Conservation (phyloP, 1,140 invertebrate species). For the Xylocopa sonorina region DNA sequence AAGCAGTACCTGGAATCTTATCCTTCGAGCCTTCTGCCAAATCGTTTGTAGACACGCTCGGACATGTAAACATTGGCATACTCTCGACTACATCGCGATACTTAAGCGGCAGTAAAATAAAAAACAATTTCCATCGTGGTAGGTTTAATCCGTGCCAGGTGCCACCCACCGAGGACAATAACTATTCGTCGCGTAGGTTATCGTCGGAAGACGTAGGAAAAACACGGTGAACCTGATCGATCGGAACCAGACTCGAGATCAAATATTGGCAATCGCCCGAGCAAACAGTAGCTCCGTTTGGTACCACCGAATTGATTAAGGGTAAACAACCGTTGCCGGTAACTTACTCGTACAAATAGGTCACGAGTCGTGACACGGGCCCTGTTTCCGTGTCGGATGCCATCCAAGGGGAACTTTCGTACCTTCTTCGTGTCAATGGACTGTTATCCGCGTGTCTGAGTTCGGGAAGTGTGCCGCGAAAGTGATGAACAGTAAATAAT, state of each 20-base stretch:
- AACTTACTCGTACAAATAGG: conserved; percentile 1
- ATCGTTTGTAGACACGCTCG: too few species aligned
- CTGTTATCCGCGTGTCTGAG: not conserved
- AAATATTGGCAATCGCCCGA: conserved; percentile 41
- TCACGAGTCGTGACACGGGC: conserved; percentile 7
- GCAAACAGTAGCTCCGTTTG: conserved; percentile 37
- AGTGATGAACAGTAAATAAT: not conserved
- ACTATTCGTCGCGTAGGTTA: not conserved
- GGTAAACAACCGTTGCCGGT: conserved; percentile 39
- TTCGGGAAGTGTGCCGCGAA: not conserved
- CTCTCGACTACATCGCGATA: too few species aligned
- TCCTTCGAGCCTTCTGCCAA: too few species aligned
- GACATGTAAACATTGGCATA: too few species aligned
- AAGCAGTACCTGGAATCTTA: too few species aligned
- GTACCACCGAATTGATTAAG: conserved; percentile 46
- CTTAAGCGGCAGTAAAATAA: too few species aligned
- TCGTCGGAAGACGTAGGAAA: not conserved
- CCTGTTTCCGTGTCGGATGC: not conserved
- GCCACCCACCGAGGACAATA: not conserved
- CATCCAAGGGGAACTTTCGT: not conserved
- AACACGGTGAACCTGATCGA: conserved; percentile 17
- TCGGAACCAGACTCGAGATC: conserved; percentile 23
- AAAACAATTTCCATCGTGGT: too few species aligned
- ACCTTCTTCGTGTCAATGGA: not conserved
- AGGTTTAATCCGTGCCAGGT: too few species aligned